Conservation (phyloP, 1,140 invertebrate genomes). For the Eulimnadia texana region DNA sequence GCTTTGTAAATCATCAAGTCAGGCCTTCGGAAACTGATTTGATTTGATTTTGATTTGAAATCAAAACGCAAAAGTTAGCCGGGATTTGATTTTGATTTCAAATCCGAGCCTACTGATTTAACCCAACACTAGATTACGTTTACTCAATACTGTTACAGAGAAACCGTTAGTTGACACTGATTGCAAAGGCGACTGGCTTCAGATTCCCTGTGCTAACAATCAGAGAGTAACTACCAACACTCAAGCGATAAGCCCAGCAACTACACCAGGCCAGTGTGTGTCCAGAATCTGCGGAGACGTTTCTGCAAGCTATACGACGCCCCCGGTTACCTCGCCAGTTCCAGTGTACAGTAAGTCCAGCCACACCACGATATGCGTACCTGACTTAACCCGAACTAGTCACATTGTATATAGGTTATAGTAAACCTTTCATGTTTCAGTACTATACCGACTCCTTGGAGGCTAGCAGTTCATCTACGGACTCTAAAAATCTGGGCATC, state of each 20-base stretch:
- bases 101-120: no score
- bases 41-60: no score
- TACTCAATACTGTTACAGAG: constrained; percentile 1
- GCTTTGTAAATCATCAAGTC: no score
- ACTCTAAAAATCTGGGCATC: constrained; percentile 56
- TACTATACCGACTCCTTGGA: background rate
- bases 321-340: background rate
- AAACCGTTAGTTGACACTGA: background rate
- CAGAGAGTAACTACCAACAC: background rate
- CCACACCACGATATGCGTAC: background rate
- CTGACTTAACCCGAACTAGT: background rate
- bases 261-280: no score
- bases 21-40: no score
- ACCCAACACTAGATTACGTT: no score
- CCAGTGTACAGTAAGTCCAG: background rate
- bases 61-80: no score
- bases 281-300: background rate
- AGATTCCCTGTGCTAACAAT: background rate
- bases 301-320: background rate
- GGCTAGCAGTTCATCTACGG: constrained; percentile 25
- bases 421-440: constrained; percentile 3
- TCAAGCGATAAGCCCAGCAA: no score
- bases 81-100: no score
- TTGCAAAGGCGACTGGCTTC: background rate
- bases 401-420: background rate